Conservation (phyloP, 2,888 invertebrate species). For the Apamea sordens region DNA sequence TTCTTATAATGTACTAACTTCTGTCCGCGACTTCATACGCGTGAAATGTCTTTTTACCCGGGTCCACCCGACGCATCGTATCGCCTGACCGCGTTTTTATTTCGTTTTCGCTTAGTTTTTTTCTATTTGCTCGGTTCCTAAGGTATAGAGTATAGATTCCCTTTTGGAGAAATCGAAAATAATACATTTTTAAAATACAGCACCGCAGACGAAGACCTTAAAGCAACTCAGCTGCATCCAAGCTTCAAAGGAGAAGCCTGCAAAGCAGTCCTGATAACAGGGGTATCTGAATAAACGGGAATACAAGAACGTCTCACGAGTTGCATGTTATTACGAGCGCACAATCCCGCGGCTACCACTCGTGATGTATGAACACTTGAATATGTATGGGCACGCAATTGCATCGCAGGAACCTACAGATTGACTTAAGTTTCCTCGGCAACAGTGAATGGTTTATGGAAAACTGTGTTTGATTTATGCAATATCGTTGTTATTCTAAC, state of each 20-base stretch:
- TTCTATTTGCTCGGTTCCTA: neutral
- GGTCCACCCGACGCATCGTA: too few relatives aligned
- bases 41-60: neutral
- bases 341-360: conserved; percentile 69
- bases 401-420: conserved; percentile 62
- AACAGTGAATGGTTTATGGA: conserved; percentile 62
- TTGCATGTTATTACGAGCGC: conserved; percentile 73
- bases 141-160: neutral
- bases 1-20: neutral
- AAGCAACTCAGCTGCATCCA: conserved; percentile 36
- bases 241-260: conserved; percentile 60
- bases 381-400: conserved; percentile 77
- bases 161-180: neutral
- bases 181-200: conserved; percentile 8
- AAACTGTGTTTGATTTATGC: conserved; percentile 63
- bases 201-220: conserved; percentile 4
- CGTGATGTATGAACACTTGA: conserved; percentile 72
- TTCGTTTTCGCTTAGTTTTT: neutral
- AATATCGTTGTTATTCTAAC: conserved; percentile 61
- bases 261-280: conserved; percentile 65
- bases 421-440: conserved; percentile 64
- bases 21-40: neutral
- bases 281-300: conserved; percentile 66
- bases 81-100: neutral
- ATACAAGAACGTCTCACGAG: conserved; percentile 65